Base-by-base conservation (phyloP, 2,797 vertebrate species). In the Hemitrygon akajei region DNA sequence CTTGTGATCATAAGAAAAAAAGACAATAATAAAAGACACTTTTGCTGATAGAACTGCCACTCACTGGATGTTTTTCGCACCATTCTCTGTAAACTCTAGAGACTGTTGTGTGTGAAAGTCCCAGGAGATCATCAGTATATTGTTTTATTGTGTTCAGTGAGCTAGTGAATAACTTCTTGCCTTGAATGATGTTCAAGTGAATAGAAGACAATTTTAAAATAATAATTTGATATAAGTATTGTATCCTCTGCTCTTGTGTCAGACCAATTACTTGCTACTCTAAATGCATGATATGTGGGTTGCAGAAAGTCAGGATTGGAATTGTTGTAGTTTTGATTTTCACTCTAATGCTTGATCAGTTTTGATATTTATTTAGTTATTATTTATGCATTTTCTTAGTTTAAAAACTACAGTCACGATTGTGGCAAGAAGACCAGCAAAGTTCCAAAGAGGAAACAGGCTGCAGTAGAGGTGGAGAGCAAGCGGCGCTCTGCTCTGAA, bases 381-480 rank as follows among this genome's bases (percentile, higher is more conserved):
- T 27, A 56, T 47, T 76, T 56, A 30, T 80, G 9, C 7, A 56
- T 58, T 47, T 66, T 66, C n/a, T 66, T 94, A 99, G 99, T 97
- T 98, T 94, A 98, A 97, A 95, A 97, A 97, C 95, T 98, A 98
- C 94, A 98, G 96, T 94, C 98, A 98, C 0, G 98, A 99, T 94
- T 76, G 95, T 71, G 98, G 98, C 60, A 99, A 99, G 96, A 96
- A 97, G 14, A 95, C 96, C 0, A 96, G 95, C 30, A 97, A 97
- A 0, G 97, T 99, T 11, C 98, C 98, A 0, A 98, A 97, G 93
- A 97, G 95, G 75, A 96, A 97, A 91, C 97, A 95, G 25, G 95
- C 94, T 91, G 97, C 97, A 37, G 95, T 63, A 86, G 98, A 98
- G 92, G 94, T 94, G 0, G 96, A 97, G 11, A 93, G 95, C 73